Percentiles rank a stretch among this genome's conserved stretches.
Conservation (phyloP, 2,797 vertebrate species). For the Psittacula echo region DNA sequence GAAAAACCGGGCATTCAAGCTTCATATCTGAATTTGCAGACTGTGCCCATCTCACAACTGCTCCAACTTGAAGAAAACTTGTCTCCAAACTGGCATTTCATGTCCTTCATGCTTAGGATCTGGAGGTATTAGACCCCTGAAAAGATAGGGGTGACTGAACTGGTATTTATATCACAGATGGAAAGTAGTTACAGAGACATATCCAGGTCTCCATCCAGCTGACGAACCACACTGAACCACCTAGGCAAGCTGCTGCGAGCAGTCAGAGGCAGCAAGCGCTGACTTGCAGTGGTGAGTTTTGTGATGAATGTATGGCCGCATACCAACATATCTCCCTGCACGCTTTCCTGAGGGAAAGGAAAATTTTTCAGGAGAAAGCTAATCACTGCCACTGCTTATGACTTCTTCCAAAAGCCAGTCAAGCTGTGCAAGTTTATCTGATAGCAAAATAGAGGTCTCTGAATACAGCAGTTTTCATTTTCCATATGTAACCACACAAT, state of each 20-base stretch:
- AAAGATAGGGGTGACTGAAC: background rate
- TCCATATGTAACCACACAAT: background rate
- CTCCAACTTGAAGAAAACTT: background rate
- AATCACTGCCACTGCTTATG: background rate
- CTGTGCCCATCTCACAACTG: background rate
- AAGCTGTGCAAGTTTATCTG: background rate
- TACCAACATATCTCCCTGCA: background rate
- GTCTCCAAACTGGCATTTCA: background rate
- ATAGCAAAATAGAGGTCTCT: background rate
- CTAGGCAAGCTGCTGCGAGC: background rate
- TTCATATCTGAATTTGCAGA: background rate
- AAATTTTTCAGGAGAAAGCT: slow-evolving; percentile 7
- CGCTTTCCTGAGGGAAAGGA: background rate
- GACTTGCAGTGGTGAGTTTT: background rate
- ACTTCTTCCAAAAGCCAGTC: background rate
- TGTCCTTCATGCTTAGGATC: background rate
- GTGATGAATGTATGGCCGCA: background rate
- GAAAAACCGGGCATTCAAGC: background rate
- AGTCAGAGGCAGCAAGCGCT: background rate
- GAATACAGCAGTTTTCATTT: background rate
- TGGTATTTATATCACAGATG: background rate
- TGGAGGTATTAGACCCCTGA: background rate
- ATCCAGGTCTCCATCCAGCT: background rate
- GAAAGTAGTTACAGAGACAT: background rate
- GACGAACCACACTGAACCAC: background rate